Conservation (phyloP, 2,113 vertebrate species). For the Toxostoma redivivum region DNA sequence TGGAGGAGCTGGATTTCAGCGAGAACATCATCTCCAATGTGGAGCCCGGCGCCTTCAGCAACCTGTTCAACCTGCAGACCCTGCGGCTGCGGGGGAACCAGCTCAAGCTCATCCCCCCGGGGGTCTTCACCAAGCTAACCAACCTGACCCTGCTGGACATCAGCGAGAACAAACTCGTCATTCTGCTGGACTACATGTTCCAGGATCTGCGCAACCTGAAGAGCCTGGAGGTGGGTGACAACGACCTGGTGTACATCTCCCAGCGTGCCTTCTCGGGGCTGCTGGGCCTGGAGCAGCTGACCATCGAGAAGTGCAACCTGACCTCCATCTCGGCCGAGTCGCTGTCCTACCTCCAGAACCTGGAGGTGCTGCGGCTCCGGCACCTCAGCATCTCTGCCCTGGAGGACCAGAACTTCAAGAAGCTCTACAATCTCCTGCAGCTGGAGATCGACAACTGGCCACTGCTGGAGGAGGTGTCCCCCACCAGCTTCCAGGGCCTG, state of each 20-base stretch:
- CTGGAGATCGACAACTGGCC: slow-evolving; percentile 96
- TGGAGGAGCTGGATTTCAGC: slow-evolving; percentile 93
- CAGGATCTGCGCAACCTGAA: slow-evolving; percentile 87
- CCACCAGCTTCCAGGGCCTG: slow-evolving; percentile 89
- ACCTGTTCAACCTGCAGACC: slow-evolving; percentile 81
- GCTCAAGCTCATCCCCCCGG: slow-evolving; percentile 90
- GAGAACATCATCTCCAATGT: slow-evolving; percentile 91
- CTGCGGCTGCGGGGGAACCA: slow-evolving; percentile 89
- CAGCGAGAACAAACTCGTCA: slow-evolving; percentile 94
- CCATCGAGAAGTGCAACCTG: slow-evolving; percentile 94
- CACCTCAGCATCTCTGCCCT: slow-evolving; percentile 85
- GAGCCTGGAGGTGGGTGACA: slow-evolving; percentile 91
- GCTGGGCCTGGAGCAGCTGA: slow-evolving; percentile 85
- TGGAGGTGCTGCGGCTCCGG: slow-evolving; percentile 87
- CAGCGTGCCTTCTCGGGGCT: slow-evolving; percentile 91
- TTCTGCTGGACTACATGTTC: slow-evolving; percentile 93
- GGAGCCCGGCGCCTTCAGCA: slow-evolving; percentile 91
- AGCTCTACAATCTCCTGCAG: slow-evolving; percentile 81
- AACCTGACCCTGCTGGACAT: slow-evolving; percentile 93
- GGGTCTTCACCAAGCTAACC: slow-evolving; percentile 87
- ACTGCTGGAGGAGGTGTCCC: slow-evolving; percentile 86
- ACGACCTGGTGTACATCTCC: slow-evolving; percentile 96
- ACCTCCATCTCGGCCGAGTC: slow-evolving; percentile 90
- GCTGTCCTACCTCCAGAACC: slow-evolving; percentile 87
- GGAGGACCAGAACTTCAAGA: slow-evolving; percentile 92